Conservation (phyloP, 2,888 invertebrate species). For the Trissolcus brochymenae region DNA sequence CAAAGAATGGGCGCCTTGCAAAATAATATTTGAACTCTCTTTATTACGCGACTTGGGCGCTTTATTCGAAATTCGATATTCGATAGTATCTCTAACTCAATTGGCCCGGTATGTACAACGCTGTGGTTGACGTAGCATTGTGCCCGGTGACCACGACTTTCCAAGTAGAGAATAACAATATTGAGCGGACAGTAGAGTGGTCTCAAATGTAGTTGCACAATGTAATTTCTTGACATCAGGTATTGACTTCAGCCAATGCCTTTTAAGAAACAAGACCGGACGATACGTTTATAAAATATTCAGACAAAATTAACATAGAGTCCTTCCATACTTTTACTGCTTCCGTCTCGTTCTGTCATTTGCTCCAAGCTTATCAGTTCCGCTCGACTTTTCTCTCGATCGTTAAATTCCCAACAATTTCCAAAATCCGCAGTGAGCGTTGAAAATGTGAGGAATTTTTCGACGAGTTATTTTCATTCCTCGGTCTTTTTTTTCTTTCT, state of each 20-base stretch:
- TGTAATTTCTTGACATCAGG: constrained; percentile 65
- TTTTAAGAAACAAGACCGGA: constrained; percentile 14
- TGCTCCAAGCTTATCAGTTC: too few relatives aligned
- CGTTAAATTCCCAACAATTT: background rate
- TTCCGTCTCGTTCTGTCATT: background rate
- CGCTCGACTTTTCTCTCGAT: background rate
- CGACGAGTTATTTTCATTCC: too few relatives aligned
- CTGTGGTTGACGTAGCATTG: constrained; percentile 56
- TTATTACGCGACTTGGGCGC: constrained; percentile 52
- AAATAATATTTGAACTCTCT: constrained; percentile 53
- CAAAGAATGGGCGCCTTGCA: constrained; percentile 38
- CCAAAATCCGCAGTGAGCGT: too few relatives aligned
- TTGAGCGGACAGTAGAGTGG: constrained; percentile 67
- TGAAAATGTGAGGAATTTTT: too few relatives aligned
- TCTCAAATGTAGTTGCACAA: constrained; percentile 63
- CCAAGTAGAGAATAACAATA: constrained; percentile 66
- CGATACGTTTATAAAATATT: constrained; percentile 33
- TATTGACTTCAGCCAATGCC: constrained; percentile 46
- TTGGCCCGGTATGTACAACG: constrained; percentile 50
- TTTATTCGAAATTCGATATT: constrained; percentile 55
- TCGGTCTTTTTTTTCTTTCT: too few relatives aligned
- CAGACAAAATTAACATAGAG: constrained; percentile 16
- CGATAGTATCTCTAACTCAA: constrained; percentile 58
- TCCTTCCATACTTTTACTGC: background rate
- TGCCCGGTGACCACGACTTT: constrained; percentile 53